Base-by-base conservation (phyloP, 2,113 vertebrate genomes). In the Pachypanchax playfairii region DNA sequence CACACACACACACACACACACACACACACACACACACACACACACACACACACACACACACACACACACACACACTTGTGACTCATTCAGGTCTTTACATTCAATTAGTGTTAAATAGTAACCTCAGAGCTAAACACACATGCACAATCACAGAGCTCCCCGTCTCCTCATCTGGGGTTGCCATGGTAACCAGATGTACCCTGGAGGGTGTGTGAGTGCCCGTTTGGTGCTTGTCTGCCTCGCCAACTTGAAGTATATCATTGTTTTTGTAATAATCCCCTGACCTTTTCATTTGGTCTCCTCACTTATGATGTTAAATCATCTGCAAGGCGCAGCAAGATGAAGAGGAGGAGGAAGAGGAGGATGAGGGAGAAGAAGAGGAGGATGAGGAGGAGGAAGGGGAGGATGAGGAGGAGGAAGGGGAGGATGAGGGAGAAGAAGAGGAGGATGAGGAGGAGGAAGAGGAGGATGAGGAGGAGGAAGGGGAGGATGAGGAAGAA, bases 111-210 rank as follows among this genome's bases (percentile, higher is more conserved):
- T 61, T 71, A 63, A 87, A 68, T 49, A 28, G 38, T 28, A 65
- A 10, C 28, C 59, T 68, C 43, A 4, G 65, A 54, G 38, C 33
- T 24, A 70, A 72, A 66, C 60, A 66, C 56, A 62, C 14, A 56
- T n/a, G n/a, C 4, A 46, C 31, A 53, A 20, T 38, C 22, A 11
- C 57, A 52, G 7, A 59, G 31, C 42, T 1, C 31, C 46, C 4
- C 25, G 21, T 83, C 67, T 71, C 44, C 63, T 80, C 66, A 56
- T 58, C 58, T 25, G 10, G 15, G 29, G 84, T 91, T 65, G 64
- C 87, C 86, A 85, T 79, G 84, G 88, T 76, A 86, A 90, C 89
- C 36, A 26, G 20, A 70, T 65, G 73, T 72, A 79, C 88, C 66
- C 41, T 48, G 54, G 57, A n/a, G 25, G 22, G 43, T 6, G 25